Evolutionary conservation across 2,888 invertebrate species (phyloP).

Genomic region (Neoascia interrupta): DNA sequence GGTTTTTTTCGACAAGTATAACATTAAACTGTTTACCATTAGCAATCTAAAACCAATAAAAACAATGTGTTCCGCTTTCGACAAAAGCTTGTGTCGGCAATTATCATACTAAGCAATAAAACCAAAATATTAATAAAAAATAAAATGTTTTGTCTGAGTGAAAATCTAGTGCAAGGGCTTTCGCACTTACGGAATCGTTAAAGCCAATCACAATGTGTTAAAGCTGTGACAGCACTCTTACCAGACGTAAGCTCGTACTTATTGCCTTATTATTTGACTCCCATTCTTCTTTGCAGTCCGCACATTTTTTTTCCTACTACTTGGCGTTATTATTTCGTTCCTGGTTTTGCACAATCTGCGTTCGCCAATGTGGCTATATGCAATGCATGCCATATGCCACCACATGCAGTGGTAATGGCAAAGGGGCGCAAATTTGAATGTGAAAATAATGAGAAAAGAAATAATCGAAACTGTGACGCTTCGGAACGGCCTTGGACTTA

Average conservation of each 20-base stretch:
- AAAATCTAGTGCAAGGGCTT: too few species aligned
- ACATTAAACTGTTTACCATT: too few species aligned
- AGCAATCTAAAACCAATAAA: too few species aligned
- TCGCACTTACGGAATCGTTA: too few species aligned
- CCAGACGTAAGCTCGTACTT: slow-evolving; percentile 21
- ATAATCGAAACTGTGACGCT: slow-evolving; percentile 19
- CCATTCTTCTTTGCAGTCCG: background rate
- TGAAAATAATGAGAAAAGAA: slow-evolving; percentile 33
- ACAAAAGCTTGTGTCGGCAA: too few species aligned
- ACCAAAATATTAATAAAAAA: too few species aligned
- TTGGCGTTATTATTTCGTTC: slow-evolving; percentile 41
- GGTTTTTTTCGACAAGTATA: too few species aligned
- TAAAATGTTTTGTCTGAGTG: too few species aligned
- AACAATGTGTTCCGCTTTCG: too few species aligned
- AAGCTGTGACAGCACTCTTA: slow-evolving; percentile 13
- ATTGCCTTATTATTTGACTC: slow-evolving; percentile 24
- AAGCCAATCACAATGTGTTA: slow-evolving; percentile 5
- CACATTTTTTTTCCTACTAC: background rate
- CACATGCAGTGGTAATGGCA: background rate
- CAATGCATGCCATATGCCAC: slow-evolving; percentile 16
- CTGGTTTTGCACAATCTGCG: slow-evolving; percentile 58
- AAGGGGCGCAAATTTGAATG: slow-evolving; percentile 19
- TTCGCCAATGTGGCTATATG: slow-evolving; percentile 9
- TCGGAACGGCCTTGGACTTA: slow-evolving; percentile 50
- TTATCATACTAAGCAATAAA: too few species aligned